phyloP scores from a whole-genome alignment of 2,113 vertebrate genomes.

The Connochaetes taurinus region DNA sequence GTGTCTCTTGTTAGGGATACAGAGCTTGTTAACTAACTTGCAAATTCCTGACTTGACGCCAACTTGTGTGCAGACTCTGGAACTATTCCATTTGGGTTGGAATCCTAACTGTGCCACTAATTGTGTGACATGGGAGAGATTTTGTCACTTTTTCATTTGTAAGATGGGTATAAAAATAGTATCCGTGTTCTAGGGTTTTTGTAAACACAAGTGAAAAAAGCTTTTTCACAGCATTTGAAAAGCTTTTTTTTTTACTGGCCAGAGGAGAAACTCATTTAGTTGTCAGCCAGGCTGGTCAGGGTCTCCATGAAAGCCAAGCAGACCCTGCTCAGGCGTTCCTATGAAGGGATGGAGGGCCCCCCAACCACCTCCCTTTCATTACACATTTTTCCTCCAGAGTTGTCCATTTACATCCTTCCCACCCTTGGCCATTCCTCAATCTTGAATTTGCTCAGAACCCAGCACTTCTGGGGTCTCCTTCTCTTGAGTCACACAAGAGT shows the following conservation, averaged over 20 bases:
- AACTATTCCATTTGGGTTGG: background rate
- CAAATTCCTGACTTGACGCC: background rate
- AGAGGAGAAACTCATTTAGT: background rate
- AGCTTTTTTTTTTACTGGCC: background rate
- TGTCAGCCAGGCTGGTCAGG: background rate
- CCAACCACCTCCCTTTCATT: background rate
- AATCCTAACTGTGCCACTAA: background rate
- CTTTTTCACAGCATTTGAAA: background rate
- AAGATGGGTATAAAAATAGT: background rate
- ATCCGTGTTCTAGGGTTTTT: background rate
- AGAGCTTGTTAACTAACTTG: background rate
- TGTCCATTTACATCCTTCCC: background rate
- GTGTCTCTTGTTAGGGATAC: background rate
- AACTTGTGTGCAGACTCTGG: background rate
- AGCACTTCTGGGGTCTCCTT: background rate
- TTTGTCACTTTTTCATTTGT: background rate
- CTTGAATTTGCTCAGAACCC: background rate
- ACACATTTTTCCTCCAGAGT: fast-evolving
- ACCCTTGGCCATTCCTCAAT: too few relatives aligned
- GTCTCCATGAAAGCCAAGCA: fast-evolving
- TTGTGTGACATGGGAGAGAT: background rate
- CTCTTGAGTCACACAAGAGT: background rate
- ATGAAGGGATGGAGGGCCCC: too few relatives aligned
- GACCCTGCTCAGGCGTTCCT: too few relatives aligned
- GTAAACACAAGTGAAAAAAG: background rate